A percentile compares a stretch with the other conserved stretches of the same genome.
These are phyloP conservation scores for Papilio machaon DNA, from an alignment of 1,140 invertebrate genomes.

Conservation along the genomic window DNA sequence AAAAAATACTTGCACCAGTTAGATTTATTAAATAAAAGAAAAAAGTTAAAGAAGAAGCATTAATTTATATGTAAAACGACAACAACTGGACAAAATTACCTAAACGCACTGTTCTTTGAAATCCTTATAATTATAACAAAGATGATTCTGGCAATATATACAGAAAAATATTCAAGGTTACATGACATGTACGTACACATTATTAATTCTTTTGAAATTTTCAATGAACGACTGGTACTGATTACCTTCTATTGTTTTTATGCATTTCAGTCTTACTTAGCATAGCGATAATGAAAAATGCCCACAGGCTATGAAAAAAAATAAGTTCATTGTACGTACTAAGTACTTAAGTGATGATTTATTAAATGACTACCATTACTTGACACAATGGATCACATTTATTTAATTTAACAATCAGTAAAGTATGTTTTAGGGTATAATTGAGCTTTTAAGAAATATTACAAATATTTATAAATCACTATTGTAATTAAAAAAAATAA, in stretches of 20 bases:
- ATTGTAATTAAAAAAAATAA: neutral
- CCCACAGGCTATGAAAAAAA: neutral
- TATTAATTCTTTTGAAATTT: neutral
- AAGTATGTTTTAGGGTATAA: neutral
- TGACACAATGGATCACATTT: neutral
- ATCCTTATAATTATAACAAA: neutral
- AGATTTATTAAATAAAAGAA: too few relatives aligned
- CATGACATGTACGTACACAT: neutral
- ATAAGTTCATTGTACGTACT: too few relatives aligned
- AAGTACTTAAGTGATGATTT: neutral
- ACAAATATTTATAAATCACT: neutral
- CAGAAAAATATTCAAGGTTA: constrained; percentile 1
- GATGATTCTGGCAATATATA: neutral
- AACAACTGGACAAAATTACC: neutral
- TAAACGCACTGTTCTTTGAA: neutral
- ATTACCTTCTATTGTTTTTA: neutral
- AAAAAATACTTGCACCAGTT: too few relatives aligned
- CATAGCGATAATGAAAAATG: neutral
- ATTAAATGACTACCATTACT: neutral
- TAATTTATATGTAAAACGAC: too few relatives aligned
- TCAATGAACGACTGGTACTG: neutral
- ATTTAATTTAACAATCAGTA: neutral
- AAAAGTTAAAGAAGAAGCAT: too few relatives aligned
- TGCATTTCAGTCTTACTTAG: neutral
- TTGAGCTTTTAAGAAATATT: neutral